phyloP scores from a whole-genome alignment of 2,888 invertebrate species.

The Sialis fuliginosa region DNA sequence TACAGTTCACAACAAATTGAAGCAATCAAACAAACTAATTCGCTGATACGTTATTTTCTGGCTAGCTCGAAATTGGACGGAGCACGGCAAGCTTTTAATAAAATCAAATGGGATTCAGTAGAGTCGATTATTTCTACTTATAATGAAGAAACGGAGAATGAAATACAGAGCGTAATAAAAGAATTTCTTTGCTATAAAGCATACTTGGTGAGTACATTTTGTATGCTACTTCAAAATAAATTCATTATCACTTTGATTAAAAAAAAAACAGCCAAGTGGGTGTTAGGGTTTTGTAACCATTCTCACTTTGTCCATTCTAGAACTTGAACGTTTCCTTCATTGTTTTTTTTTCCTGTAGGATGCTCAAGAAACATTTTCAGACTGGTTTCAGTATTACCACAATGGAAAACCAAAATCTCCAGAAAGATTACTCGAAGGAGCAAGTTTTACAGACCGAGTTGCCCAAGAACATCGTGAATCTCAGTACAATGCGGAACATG shows the following conservation, averaged over 20 bases:
- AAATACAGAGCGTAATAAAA: conserved; percentile 36
- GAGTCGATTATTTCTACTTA: conserved; percentile 31
- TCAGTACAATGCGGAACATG: conserved; percentile 59
- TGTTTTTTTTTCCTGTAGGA: conserved; percentile 21
- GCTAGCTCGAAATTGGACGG: conserved; percentile 68
- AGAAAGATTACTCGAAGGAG: conserved; percentile 34
- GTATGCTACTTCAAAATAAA: too few species aligned
- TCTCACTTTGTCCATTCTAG: too few species aligned
- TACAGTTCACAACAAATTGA: conserved; percentile 62
- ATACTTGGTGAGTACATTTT: conserved; percentile 34
- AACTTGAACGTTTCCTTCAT: too few species aligned
- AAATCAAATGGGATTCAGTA: conserved; percentile 49
- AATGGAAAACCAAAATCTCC: conserved; percentile 61
- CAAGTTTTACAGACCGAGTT: conserved; percentile 73
- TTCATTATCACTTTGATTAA: too few species aligned
- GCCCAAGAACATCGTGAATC: conserved; percentile 71
- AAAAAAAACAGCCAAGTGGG: too few species aligned
- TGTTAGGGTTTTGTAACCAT: too few species aligned
- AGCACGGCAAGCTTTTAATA: conserved; percentile 55
- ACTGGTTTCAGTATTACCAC: conserved; percentile 74
- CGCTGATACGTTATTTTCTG: conserved; percentile 70
- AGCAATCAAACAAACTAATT: conserved; percentile 74
- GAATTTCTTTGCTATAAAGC: conserved; percentile 79
- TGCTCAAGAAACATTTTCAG: conserved; percentile 72
- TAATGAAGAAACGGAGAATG: conserved; percentile 28